A percentile compares a stretch with the other conserved stretches of the same genome.
phyloP scores from a whole-genome alignment of 2,797 vertebrate species.

The Erpetoichthys calabaricus region DNA sequence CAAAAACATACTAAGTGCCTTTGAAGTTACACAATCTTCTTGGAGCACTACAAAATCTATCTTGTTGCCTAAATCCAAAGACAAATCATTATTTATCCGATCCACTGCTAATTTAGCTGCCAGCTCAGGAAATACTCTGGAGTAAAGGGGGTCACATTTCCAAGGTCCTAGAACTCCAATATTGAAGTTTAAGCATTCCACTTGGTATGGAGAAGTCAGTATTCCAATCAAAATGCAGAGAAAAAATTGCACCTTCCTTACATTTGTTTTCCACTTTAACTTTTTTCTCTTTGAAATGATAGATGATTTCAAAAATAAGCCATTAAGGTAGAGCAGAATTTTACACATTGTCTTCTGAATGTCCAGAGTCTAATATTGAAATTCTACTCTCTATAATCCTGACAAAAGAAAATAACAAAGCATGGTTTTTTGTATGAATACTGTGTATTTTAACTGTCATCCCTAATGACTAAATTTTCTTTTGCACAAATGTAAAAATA shows the following conservation, averaged over 20 bases:
- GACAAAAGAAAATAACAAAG: no score
- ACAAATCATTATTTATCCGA: constrained; percentile 43
- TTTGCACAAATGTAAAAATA: no score
- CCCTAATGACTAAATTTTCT: no score
- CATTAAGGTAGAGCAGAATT: constrained; percentile 32
- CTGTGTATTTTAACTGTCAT: no score
- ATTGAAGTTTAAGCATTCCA: constrained; percentile 47
- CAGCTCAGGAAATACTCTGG: constrained; percentile 40
- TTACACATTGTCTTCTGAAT: constrained; percentile 53
- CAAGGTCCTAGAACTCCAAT: constrained; percentile 60
- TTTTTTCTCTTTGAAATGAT: constrained; percentile 25
- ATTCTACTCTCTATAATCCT: no score
- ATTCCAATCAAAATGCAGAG: constrained; percentile 50
- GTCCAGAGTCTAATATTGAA: constrained; percentile 12
- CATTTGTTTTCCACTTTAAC: constrained; percentile 27
- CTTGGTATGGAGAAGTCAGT: constrained; percentile 43
- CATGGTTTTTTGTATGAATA: no score
- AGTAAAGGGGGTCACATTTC: constrained; percentile 48
- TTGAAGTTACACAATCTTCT: constrained; percentile 53
- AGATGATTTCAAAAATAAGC: constrained; percentile 32
- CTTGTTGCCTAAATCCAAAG: constrained; percentile 33
- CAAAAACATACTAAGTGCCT: constrained; percentile 49
- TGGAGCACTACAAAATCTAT: constrained; percentile 46
- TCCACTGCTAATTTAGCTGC: constrained; percentile 42
- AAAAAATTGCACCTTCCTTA: constrained; percentile 30